A percentile compares a stretch with the other conserved stretches of the same genome.
phyloP scores from a whole-genome alignment of 2,888 invertebrate species.

The Sthenelais limicola region DNA sequence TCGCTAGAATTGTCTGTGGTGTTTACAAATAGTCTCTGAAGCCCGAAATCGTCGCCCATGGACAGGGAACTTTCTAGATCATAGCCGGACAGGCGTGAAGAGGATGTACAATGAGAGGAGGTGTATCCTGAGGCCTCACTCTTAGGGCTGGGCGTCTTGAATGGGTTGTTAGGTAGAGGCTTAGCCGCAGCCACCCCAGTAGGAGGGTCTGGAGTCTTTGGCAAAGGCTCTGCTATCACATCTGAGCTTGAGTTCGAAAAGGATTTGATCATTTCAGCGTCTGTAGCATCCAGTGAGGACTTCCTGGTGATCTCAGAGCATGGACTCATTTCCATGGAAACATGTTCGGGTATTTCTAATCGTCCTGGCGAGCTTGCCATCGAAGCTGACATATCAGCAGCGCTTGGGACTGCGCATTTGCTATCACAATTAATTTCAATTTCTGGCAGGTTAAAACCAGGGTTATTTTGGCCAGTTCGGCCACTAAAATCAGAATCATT shows the following conservation, averaged over 20 bases:
- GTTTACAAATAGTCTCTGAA: slow-evolving; percentile 18
- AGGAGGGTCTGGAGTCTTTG: neutral
- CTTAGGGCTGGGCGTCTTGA: slow-evolving; percentile 25
- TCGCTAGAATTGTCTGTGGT: neutral
- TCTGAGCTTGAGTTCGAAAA: neutral
- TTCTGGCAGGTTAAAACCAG: no score
- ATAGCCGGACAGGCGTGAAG: neutral
- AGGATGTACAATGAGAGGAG: neutral
- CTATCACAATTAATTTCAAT: no score
- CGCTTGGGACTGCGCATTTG: no score
- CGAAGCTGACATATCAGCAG: no score
- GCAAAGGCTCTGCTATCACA: neutral
- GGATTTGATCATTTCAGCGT: neutral
- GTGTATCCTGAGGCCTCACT: neutral
- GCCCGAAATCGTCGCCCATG: neutral
- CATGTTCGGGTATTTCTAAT: no score
- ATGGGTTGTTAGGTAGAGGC: neutral
- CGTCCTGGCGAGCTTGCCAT: no score
- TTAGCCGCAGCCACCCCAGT: no score
- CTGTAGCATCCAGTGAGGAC: slow-evolving; percentile 1
- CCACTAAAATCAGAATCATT: no score
- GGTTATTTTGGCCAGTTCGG: no score
- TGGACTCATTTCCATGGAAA: neutral
- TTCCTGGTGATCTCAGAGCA: slow-evolving; percentile 8
- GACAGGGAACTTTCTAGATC: neutral